A percentile compares a stretch with the other conserved stretches of the same genome.
These are phyloP conservation scores for Corythornis vintsioides DNA, from an alignment of 2,113 vertebrate species.

Conservation along the genomic window DNA sequence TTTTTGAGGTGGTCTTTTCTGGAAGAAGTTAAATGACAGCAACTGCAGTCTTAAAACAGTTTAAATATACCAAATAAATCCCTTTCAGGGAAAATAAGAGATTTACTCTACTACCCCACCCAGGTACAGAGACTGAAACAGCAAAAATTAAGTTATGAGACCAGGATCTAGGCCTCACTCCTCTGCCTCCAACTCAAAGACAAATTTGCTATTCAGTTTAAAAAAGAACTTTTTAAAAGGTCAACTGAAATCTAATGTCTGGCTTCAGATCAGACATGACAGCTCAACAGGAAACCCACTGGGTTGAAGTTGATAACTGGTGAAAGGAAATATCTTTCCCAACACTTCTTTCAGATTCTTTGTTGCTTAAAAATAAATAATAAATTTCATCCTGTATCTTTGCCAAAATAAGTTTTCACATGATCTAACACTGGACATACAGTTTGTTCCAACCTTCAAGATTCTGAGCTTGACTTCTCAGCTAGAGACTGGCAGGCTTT, in stretches of 20 bases:
- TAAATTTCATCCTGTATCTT: not conserved
- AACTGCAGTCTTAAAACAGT: not conserved
- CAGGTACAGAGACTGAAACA: not conserved
- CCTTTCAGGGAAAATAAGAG: not conserved
- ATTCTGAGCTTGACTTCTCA: not conserved
- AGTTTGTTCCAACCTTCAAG: not conserved
- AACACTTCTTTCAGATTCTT: not conserved
- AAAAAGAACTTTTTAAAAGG: not conserved
- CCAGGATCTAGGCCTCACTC: not conserved
- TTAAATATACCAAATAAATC: not conserved
- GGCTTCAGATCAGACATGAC: not conserved
- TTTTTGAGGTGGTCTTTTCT: not conserved
- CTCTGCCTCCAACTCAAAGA: not conserved
- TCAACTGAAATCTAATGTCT: not conserved
- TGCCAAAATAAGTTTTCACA: not conserved
- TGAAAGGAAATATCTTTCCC: not conserved
- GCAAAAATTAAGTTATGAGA: not conserved
- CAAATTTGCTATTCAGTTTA: not conserved
- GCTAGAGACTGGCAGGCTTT: not conserved
- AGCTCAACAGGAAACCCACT: not conserved
- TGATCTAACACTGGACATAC: not conserved
- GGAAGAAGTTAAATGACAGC: not conserved
- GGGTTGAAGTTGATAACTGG: not conserved
- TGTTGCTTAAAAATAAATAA: not conserved
- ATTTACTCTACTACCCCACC: not conserved